Conservation (phyloP, 2,113 vertebrate genomes). For the Chitala chitala region DNA sequence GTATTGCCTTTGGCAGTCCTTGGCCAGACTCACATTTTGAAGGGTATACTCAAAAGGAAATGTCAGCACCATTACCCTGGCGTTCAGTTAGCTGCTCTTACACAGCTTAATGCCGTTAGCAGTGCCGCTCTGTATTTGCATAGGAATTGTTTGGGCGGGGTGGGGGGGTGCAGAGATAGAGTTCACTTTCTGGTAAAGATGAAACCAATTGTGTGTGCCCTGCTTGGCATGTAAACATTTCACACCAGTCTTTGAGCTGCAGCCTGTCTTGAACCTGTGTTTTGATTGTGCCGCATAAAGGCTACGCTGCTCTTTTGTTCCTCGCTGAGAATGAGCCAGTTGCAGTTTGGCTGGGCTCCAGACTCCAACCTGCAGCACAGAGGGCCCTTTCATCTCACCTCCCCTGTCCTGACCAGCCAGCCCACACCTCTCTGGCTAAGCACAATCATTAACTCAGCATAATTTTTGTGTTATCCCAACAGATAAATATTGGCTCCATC, state of each 20-base stretch:
- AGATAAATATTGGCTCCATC: conserved; percentile 25
- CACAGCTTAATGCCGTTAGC: background rate
- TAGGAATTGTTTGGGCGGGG: background rate
- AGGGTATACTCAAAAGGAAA: background rate
- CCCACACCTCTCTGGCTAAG: conserved; percentile 19
- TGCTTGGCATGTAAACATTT: background rate
- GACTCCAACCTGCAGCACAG: conserved; percentile 27
- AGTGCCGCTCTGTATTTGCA: background rate
- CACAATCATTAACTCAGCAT: conserved; percentile 29
- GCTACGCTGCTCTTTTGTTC: conserved; percentile 52
- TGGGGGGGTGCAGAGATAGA: background rate
- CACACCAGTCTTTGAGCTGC: background rate
- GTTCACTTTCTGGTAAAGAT: background rate
- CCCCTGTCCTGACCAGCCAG: conserved; percentile 18
- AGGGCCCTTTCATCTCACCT: conserved; percentile 29
- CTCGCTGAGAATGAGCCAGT: conserved; percentile 45
- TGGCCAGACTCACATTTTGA: background rate
- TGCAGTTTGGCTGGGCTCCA: conserved; percentile 42
- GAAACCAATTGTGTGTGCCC: background rate
- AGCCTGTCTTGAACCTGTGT: background rate
- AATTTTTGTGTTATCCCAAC: conserved; percentile 28
- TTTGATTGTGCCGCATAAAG: conserved; percentile 24
- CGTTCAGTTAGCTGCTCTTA: background rate
- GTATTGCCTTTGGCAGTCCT: conserved; percentile 13
- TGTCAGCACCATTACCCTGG: background rate